These are phyloP conservation scores for Porites divaricata DNA, from an alignment of 92 coral and sea anemone genomes.

Conservation along the genomic window DNA sequence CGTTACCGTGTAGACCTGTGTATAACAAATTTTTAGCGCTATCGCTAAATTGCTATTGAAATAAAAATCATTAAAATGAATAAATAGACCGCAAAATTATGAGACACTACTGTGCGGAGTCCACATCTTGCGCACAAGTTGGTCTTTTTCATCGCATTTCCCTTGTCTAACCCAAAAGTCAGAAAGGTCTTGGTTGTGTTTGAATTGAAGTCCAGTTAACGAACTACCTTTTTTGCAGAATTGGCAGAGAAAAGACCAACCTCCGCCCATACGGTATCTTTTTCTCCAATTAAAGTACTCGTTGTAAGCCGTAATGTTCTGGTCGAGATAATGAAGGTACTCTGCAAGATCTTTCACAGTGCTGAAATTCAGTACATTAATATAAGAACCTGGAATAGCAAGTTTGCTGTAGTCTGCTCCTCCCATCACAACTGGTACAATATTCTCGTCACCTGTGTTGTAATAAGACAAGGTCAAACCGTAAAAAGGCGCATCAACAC, in stretches of 20 bases:
- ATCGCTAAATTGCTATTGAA: not conserved
- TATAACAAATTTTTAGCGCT: not conserved
- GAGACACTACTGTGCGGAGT: not conserved
- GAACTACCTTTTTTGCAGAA: not conserved
- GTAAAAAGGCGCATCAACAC: not conserved
- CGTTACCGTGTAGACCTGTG: not conserved
- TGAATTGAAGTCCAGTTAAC: not conserved
- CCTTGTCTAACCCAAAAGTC: constrained; percentile 4
- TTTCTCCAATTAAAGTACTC: constrained; percentile 63
- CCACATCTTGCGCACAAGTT: not conserved
- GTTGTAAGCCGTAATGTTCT: constrained; percentile 64
- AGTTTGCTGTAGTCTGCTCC: constrained; percentile 42
- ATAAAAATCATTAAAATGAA: not conserved
- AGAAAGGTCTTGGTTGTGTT: not conserved
- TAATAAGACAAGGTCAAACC: not conserved
- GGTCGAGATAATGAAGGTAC: constrained; percentile 55
- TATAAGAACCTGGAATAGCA: constrained; percentile 70
- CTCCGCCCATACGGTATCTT: not conserved
- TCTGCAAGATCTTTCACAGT: constrained; percentile 52
- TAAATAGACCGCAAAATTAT: not conserved
- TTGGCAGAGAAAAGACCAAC: not conserved
- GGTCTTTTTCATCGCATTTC: not conserved
- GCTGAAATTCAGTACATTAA: constrained; percentile 58
- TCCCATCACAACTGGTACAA: constrained; percentile 58
- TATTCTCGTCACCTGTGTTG: constrained; percentile 1